Evolutionary conservation across 2,888 invertebrate genomes (phyloP).

Genomic region (Drosophila merina): DNA sequence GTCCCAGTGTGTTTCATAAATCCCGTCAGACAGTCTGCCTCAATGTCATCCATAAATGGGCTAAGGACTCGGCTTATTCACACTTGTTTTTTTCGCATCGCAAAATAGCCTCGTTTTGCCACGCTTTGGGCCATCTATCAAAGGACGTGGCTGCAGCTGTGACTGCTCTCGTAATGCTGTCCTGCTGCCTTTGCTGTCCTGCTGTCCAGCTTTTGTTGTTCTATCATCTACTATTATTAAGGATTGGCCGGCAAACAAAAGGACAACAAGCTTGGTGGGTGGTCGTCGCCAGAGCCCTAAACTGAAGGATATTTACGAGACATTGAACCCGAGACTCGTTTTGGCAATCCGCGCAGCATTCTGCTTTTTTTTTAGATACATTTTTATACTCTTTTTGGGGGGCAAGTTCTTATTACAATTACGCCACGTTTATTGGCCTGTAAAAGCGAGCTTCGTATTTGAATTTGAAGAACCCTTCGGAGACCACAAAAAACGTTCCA

Average conservation of each 20-base stretch:
- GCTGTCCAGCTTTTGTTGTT: constrained; percentile 18
- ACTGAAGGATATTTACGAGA: constrained; percentile 59
- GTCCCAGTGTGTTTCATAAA: constrained; percentile 15
- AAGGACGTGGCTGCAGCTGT: constrained; percentile 25
- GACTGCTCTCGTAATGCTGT: constrained; percentile 4
- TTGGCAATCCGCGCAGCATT: background rate
- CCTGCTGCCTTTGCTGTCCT: constrained; percentile 34
- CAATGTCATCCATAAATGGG: constrained; percentile 35
- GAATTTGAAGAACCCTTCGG: background rate
- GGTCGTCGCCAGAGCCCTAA: constrained; percentile 33
- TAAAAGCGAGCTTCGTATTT: too few species aligned
- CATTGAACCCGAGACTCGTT: constrained; percentile 59
- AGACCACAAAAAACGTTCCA: background rate
- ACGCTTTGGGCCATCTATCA: constrained; percentile 38
- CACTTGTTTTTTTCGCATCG: constrained; percentile 29
- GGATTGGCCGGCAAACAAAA: constrained; percentile 35
- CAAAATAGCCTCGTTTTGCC: constrained; percentile 32
- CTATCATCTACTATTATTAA: constrained; percentile 58
- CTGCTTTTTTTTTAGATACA: background rate
- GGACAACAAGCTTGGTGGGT: constrained; percentile 19
- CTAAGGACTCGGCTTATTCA: constrained; percentile 37
- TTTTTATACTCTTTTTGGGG: constrained; percentile 6
- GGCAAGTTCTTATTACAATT: background rate
- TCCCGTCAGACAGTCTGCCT: constrained; percentile 4
- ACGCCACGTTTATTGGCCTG: background rate